Base-by-base conservation (phyloP, 2,888 invertebrate species). In the Archips crataeganus region DNA sequence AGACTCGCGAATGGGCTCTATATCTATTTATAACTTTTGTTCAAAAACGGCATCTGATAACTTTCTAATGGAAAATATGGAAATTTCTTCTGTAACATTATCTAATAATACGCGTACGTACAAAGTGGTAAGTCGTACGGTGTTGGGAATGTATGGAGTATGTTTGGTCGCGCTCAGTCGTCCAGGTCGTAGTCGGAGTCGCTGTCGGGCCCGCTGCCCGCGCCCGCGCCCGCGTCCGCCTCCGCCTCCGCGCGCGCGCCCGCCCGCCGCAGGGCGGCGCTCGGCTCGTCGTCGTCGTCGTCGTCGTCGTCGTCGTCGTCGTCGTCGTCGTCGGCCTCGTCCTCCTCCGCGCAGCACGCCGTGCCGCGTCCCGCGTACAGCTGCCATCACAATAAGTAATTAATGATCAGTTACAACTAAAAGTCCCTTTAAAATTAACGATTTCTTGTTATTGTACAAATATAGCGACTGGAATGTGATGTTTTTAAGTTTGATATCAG, bases 261-360 rank as follows among this genome's bases (percentile, higher is more conserved):
- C 77, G 70, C 77, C 77, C 64, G 57, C 73, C 13, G 63, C 62
- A 13, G 69, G 74, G 47, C 71, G 61, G 71, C 77, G 65, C 47
- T 42, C 3, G 57, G 45, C 47, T 34, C 57, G 3, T 45, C 47
- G 15, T 54, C 63, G 45, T 45, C 71, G 62, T 66, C 36, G 74
- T 77, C 71, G 69, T 2, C 15, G 51, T 3, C 11, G 45, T 10
- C 45, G n/a, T 45, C 45, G 49, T 71, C 70, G 6, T 60, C 64
- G 8, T 42, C 70, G 9, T 60, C 64, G 9, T 42, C 61, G 2
- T 67, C 61, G 10, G 10, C 61, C 4, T 45, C 54, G 5, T 66
- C 66, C 51, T 67, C 66, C 9, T 66, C 66, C 8, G 66, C 66
- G 61, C 67, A 72, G 71, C 69, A 77, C 71, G 63, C 70, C 34